Percentiles rank a stretch among this genome's conserved stretches.
These are phyloP conservation scores for Bemisia tabaci DNA, from an alignment of 1,140 invertebrate species.

Conservation along the genomic window DNA sequence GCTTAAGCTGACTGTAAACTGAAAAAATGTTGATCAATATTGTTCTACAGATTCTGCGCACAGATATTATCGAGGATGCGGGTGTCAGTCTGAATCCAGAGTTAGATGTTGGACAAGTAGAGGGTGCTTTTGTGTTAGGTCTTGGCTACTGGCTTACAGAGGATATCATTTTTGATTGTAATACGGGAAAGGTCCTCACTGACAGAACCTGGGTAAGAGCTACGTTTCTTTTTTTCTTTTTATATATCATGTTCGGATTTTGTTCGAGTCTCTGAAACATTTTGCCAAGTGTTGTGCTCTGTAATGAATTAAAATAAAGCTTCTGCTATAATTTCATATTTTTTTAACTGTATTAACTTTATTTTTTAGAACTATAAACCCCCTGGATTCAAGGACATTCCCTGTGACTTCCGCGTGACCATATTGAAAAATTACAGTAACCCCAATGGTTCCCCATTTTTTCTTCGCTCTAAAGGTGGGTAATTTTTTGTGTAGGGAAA, in stretches of 20 bases:
- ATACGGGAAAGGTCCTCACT: conserved; percentile 52
- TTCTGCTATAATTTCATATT: no score
- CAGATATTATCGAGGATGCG: conserved; percentile 62
- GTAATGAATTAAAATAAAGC: no score
- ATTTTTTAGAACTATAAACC: conserved; percentile 54
- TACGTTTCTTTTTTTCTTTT: no score
- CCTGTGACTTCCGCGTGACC: conserved; percentile 63
- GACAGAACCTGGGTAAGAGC: conserved; percentile 56
- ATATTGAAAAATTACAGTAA: conserved; percentile 54
- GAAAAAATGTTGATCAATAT: no score
- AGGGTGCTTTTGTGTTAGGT: conserved; percentile 80
- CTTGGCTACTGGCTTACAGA: conserved; percentile 68
- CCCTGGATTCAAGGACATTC: conserved; percentile 70
- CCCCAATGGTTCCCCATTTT: conserved; percentile 47
- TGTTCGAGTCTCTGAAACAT: no score
- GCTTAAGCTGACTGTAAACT: no score
- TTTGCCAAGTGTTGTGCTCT: no score
- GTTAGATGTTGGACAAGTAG: conserved; percentile 73
- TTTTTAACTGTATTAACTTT: not conserved
- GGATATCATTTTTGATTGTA: conserved; percentile 47
- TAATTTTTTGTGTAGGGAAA: not conserved
- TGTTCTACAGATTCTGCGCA: no score
- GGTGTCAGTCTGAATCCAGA: conserved; percentile 59
- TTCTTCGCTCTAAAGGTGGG: conserved; percentile 64
- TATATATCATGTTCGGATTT: no score